These are phyloP conservation scores for Dicyrtomina minuta DNA, from an alignment of 2,888 invertebrate genomes.

Conservation along the genomic window DNA sequence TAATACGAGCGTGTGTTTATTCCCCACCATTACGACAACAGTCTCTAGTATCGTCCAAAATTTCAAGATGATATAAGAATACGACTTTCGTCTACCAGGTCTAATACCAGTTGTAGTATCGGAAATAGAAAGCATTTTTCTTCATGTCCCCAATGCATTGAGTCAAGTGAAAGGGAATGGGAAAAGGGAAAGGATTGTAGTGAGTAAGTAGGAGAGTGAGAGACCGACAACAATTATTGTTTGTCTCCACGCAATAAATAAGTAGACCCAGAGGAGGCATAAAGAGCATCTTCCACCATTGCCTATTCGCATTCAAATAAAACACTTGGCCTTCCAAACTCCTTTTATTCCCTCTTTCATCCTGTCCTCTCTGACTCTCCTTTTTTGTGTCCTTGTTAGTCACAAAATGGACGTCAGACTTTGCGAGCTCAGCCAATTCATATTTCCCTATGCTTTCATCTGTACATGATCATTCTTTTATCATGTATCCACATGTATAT, in stretches of 20 bases:
- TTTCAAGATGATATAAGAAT: too few relatives aligned
- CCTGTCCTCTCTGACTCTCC: conserved; percentile 8
- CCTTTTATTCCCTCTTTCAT: conserved; percentile 5
- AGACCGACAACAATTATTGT: conserved; percentile 51
- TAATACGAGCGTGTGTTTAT: too few relatives aligned
- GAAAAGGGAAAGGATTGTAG: background rate
- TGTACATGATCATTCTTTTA: too few relatives aligned
- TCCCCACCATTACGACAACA: too few relatives aligned
- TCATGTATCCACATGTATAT: too few relatives aligned
- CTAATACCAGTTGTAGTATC: too few relatives aligned
- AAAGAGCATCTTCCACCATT: conserved; percentile 51
- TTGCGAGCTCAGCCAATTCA: too few relatives aligned
- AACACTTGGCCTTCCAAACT: conserved; percentile 36
- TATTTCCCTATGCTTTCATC: too few relatives aligned
- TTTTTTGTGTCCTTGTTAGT: background rate
- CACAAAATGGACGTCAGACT: conserved; percentile 51
- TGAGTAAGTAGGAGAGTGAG: background rate
- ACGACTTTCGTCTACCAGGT: too few relatives aligned
- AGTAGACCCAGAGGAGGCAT: conserved; percentile 53
- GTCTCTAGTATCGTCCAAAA: too few relatives aligned
- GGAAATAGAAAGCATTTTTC: too few relatives aligned
- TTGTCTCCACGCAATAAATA: conserved; percentile 53
- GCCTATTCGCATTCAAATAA: conserved; percentile 41
- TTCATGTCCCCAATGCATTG: too few relatives aligned
- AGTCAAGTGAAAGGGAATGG: background rate